Base-by-base conservation (phyloP, 2,888 invertebrate species). In the Drosophila villosipedis region DNA sequence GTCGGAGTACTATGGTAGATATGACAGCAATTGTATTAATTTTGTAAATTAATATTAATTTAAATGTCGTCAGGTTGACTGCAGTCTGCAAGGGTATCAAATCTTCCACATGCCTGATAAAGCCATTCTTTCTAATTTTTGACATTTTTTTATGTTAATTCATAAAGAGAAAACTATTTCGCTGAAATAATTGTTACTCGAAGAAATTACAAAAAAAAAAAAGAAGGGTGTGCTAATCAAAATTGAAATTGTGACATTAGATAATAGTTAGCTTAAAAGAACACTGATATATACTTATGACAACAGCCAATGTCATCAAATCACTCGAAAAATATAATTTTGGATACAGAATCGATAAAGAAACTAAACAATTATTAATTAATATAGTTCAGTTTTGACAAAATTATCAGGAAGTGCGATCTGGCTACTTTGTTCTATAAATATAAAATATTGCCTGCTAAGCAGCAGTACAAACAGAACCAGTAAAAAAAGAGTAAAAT, bases 381-480 rank as follows among this genome's bases (percentile, higher is more conserved):
- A 12, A n/a, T 31, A 53, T 0, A n/a, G 22, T 25, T 35, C 14
- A 22, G 4, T 1, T 53, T 4, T 3, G 25, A 55, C 6, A 39
- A 6, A 6, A 0, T 6, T 19, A 19, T 25, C 9, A 16, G 22
- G 3, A 19, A 25, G 5, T 19, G 9, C 0, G 7, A 54, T 55
- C 37, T 14, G 7, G 12, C n/a, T n/a, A 31, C 41, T 22, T 22
- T 30, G 7, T 1, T 9, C n/a, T 16, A 16, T 43, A 58, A 25
- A 33, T 16, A 41, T 35, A 35, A 66, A 57, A 55, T 43, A 50
- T 33, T 22, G 31, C 14, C n/a, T 43, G n/a, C 19, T 55, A 52
- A 52, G 28, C 39, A 4, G 22, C 4, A 57, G n/a, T 12, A 33
- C 4, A 52, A 41, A 58, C 58, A 75, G 54, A 49, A 50, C 22